A percentile compares a stretch with the other conserved stretches of the same genome.
phyloP scores from a whole-genome alignment of 2,888 invertebrate genomes.

The Lithophane socia region DNA sequence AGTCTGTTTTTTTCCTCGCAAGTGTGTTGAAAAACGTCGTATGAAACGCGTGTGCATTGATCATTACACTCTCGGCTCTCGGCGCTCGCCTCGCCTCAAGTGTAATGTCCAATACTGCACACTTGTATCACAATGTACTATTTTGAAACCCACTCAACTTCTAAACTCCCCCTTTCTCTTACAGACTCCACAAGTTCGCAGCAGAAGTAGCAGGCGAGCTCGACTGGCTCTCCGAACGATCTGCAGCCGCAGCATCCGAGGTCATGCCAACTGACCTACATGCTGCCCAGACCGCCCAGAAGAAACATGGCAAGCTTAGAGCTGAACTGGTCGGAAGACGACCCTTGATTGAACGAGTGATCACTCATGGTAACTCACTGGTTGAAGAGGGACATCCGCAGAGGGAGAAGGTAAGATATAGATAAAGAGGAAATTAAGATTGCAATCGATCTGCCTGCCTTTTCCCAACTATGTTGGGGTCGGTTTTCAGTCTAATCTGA shows the following conservation, averaged over 20 bases:
- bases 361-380: constrained; percentile 94
- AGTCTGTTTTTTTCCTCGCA: too few species aligned
- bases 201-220: constrained; percentile 98
- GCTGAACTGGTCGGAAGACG: constrained; percentile 97
- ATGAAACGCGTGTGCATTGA: too few species aligned
- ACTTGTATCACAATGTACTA: too few species aligned
- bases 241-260: constrained; percentile 94
- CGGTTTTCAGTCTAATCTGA: too few species aligned
- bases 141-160: too few species aligned
- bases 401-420: constrained; percentile 91
- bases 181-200: constrained; percentile 96
- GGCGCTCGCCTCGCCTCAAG: too few species aligned
- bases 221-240: constrained; percentile 98
- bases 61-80: too few species aligned
- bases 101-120: too few species aligned
- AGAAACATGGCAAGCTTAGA: constrained; percentile 98
- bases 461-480: too few species aligned
- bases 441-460: too few species aligned
- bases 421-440: too few species aligned
- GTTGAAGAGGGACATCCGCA: constrained; percentile 95
- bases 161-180: background rate
- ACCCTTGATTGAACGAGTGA: constrained; percentile 95
- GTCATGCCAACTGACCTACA: constrained; percentile 96
- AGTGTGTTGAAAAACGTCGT: too few species aligned
- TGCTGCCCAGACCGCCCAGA: constrained; percentile 97